phyloP scores from a whole-genome alignment of 2,888 invertebrate genomes.

The Xestia xanthographa region DNA sequence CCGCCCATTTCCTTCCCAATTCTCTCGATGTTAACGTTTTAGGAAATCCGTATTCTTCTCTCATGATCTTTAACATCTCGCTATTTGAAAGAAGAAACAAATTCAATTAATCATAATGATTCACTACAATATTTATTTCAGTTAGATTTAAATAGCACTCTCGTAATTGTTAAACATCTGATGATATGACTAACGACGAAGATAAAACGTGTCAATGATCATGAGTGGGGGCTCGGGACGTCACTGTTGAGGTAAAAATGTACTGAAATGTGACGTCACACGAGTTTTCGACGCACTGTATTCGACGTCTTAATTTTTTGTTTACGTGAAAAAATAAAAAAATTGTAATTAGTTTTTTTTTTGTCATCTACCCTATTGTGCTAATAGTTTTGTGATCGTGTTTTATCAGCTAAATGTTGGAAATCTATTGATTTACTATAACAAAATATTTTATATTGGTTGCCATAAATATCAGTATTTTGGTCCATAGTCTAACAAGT shows the following conservation, averaged over 20 bases:
- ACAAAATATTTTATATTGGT: not conserved
- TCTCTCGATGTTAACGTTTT: conserved; percentile 80
- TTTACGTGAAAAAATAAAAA: no score
- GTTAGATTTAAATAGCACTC: not conserved
- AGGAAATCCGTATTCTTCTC: conserved; percentile 85
- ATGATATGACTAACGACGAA: no score
- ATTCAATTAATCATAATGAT: conserved; percentile 16
- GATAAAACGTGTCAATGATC: no score
- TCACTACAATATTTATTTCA: not conserved
- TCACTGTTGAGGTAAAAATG: no score
- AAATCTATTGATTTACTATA: not conserved
- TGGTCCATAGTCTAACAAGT: not conserved
- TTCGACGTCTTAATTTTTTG: no score
- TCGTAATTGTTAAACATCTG: no score
- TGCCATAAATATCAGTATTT: not conserved
- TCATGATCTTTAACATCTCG: conserved; percentile 81
- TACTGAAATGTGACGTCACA: no score
- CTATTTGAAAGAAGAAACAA: conserved; percentile 68
- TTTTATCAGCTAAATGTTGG: not conserved
- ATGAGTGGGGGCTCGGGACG: no score
- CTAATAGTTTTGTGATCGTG: not conserved
- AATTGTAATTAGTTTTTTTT: no score
- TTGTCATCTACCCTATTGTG: no score
- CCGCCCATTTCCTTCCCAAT: conserved; percentile 84
- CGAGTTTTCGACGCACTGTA: no score